Percentiles rank a stretch among this genome's conserved stretches.
Evolutionary conservation across 2,888 invertebrate species (phyloP).

Genomic region (Notodonta dromedarius): DNA sequence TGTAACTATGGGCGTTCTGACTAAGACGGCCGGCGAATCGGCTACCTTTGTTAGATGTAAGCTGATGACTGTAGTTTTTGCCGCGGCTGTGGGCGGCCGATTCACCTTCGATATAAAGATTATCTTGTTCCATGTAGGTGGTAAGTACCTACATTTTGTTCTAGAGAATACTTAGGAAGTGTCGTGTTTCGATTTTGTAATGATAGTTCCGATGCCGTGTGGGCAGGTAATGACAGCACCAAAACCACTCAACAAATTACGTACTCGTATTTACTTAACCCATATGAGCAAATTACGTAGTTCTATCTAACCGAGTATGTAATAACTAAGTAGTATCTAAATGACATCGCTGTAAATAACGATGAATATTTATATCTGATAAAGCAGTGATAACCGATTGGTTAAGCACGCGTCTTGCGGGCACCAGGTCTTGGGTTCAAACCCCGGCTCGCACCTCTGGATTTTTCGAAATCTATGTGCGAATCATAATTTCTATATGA

Average conservation of each 20-base stretch:
- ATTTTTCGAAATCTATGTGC: too few species aligned
- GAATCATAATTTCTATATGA: too few species aligned
- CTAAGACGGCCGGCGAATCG: slow-evolving; percentile 72
- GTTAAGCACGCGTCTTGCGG: too few species aligned
- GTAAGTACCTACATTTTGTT: slow-evolving; percentile 50
- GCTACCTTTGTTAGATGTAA: slow-evolving; percentile 74
- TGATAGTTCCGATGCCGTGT: slow-evolving; percentile 50
- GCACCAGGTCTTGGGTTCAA: too few species aligned
- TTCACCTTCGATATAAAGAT: slow-evolving; percentile 79
- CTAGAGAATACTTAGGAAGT: slow-evolving; percentile 56
- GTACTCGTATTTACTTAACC: slow-evolving; percentile 44
- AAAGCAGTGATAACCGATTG: too few species aligned
- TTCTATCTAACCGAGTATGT: slow-evolving; percentile 6
- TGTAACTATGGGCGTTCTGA: slow-evolving; percentile 76
- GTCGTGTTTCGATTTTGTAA: slow-evolving; percentile 60
- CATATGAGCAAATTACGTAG: slow-evolving; percentile 16
- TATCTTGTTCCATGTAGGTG: slow-evolving; percentile 69
- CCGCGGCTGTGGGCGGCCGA: slow-evolving; percentile 70
- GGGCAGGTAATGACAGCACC: slow-evolving; percentile 47
- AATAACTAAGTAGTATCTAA: slow-evolving; percentile 15
- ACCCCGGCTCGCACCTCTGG: too few species aligned
- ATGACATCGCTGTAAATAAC: slow-evolving; percentile 22
- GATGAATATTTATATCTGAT: not conserved
- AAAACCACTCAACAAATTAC: slow-evolving; percentile 40
- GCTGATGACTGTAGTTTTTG: slow-evolving; percentile 72